A percentile compares a stretch with the other conserved stretches of the same genome.
Evolutionary conservation across 2,113 vertebrate genomes (phyloP).

Genomic region (Rhynchomys soricoides): DNA sequence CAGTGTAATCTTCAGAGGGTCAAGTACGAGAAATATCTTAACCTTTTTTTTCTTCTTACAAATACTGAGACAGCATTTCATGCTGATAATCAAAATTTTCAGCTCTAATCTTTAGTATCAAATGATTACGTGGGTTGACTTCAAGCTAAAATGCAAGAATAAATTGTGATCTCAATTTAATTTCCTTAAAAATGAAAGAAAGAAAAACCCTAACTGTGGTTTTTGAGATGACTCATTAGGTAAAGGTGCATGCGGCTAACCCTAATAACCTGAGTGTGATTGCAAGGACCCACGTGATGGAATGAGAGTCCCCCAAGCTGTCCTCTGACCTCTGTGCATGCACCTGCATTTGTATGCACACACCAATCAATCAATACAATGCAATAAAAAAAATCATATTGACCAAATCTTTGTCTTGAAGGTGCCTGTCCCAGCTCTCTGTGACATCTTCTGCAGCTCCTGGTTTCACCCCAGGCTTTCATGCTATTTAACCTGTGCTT

Average conservation of each 20-base stretch:
- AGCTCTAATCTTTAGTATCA: constrained; percentile 11
- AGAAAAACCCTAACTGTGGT: neutral
- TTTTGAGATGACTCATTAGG: neutral
- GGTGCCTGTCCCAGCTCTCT: neutral
- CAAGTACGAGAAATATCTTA: constrained; percentile 13
- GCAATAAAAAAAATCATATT: neutral
- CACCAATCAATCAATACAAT: neutral
- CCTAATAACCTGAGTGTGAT: neutral
- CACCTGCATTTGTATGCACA: neutral
- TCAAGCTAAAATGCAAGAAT: constrained; percentile 28
- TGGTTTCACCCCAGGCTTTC: neutral
- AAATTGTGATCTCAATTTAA: constrained; percentile 43
- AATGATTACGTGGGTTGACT: neutral
- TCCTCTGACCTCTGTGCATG: neutral
- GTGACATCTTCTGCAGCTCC: neutral
- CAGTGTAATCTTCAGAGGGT: constrained; percentile 31
- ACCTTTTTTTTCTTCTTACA: constrained; percentile 47
- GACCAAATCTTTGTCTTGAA: neutral
- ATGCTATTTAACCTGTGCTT: neutral
- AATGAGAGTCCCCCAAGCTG: neutral
- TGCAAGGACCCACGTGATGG: neutral
- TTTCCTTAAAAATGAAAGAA: neutral
- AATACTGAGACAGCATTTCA: constrained; percentile 9
- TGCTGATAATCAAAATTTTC: neutral
- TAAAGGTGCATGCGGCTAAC: neutral